Percentiles rank a stretch among this genome's conserved stretches.
Conservation (phyloP, 1,140 invertebrate species). For the Metopolophium dirhodum region DNA sequence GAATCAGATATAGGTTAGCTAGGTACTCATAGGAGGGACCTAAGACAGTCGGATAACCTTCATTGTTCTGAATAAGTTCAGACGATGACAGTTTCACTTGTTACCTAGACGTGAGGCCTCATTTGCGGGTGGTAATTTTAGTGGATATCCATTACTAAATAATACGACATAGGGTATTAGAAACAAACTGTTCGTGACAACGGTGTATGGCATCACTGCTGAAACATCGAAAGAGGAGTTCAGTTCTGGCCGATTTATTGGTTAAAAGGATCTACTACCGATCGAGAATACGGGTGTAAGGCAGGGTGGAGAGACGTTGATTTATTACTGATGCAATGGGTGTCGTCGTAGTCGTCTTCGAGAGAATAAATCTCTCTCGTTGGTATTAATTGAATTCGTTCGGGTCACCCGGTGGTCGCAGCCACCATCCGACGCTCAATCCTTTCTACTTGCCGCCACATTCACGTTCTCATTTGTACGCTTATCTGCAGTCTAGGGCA, state of each 20-base stretch:
- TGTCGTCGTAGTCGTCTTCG: background rate
- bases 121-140: background rate
- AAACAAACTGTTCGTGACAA: background rate
- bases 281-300: background rate
- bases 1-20: background rate
- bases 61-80: background rate
- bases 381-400: constrained; percentile 39
- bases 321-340: constrained; percentile 38
- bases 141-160: background rate
- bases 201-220: background rate
- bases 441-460: background rate
- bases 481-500: background rate
- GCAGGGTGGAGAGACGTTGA: background rate
- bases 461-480: background rate
- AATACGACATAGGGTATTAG: background rate
- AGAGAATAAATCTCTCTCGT: constrained; percentile 32
- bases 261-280: background rate
- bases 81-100: background rate
- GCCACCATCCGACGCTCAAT: background rate
- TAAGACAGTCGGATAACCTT: background rate
- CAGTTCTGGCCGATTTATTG: background rate
- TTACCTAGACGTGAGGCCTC: background rate
- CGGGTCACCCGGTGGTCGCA: background rate
- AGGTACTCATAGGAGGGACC: no score
- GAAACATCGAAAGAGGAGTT: background rate